Evolutionary conservation across 2,888 invertebrate genomes (phyloP).

Genomic region (Napeogenes sylphis): DNA sequence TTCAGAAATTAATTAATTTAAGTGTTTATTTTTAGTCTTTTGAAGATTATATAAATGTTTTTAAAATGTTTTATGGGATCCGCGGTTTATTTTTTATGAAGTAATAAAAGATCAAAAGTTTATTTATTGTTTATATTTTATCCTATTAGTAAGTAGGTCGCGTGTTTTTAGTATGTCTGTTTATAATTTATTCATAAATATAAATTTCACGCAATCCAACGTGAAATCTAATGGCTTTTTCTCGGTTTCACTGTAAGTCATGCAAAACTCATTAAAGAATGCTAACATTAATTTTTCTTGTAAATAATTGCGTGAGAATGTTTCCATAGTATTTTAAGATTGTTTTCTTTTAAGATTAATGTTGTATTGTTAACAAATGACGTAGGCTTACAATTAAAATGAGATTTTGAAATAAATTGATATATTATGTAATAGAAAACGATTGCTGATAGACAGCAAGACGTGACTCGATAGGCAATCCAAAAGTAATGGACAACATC

Average conservation of each 20-base stretch:
- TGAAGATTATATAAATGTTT: conserved; percentile 2
- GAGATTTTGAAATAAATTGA: too few species aligned
- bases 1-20: too few species aligned
- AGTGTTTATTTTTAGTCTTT: not conserved
- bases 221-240: conserved; percentile 54
- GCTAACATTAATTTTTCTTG: conserved; percentile 32
- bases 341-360: not conserved
- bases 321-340: not conserved
- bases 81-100: not conserved
- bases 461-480: not conserved
- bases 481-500: conserved; percentile 19
- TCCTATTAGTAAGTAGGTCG: not conserved
- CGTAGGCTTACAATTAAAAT: not conserved
- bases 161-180: not conserved
- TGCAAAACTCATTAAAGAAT: conserved; percentile 65
- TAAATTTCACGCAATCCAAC: conserved; percentile 51
- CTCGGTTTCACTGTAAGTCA: conserved; percentile 51
- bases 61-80: too few species aligned
- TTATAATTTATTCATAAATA: not conserved
- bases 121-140: too few species aligned
- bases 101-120: not conserved
- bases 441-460: not conserved
- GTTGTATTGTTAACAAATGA: not conserved
- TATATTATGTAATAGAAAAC: not conserved
- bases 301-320: conserved; percentile 37